A percentile compares a stretch with the other conserved stretches of the same genome.
These are phyloP conservation scores for Dendrolimus houi DNA, from an alignment of 2,888 invertebrate genomes.

Conservation along the genomic window DNA sequence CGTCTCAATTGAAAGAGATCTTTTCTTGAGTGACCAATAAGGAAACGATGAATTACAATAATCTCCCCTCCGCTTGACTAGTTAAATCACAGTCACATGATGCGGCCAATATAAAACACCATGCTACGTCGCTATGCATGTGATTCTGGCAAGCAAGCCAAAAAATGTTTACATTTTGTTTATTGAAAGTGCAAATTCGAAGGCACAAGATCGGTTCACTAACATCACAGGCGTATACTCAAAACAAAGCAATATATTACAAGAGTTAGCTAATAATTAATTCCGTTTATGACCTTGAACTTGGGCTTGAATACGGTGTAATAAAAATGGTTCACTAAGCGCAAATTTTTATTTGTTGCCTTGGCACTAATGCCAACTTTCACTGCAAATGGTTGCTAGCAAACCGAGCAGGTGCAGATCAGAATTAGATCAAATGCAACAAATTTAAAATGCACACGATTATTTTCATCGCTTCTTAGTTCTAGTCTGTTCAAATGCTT, in stretches of 20 bases:
- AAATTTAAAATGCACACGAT: conserved; percentile 4
- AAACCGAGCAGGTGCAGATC: neutral
- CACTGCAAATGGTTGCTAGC: neutral
- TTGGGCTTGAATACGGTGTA: conserved; percentile 22
- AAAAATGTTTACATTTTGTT: neutral
- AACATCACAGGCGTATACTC: neutral
- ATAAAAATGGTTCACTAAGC: conserved; percentile 20
- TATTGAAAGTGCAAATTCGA: conserved; percentile 9
- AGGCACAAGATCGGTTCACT: neutral
- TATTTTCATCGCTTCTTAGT: neutral
- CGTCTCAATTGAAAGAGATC: conserved; percentile 7
- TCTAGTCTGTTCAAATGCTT: neutral
- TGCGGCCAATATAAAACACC: conserved; percentile 9
- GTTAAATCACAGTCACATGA: conserved; percentile 22
- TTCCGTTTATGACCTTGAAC: conserved; percentile 35
- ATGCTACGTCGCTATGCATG: neutral
- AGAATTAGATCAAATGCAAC: neutral
- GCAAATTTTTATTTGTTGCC: conserved; percentile 18
- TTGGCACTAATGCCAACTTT: conserved; percentile 17
- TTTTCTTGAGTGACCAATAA: conserved; percentile 21
- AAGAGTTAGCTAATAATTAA: conserved; percentile 8
- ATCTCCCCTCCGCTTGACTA: conserved; percentile 15
- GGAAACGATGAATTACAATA: conserved; percentile 19
- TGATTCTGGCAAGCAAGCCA: neutral
- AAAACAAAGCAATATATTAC: neutral